Base-by-base conservation (phyloP, 2,888 invertebrate species). In the Chouioia cunea region DNA sequence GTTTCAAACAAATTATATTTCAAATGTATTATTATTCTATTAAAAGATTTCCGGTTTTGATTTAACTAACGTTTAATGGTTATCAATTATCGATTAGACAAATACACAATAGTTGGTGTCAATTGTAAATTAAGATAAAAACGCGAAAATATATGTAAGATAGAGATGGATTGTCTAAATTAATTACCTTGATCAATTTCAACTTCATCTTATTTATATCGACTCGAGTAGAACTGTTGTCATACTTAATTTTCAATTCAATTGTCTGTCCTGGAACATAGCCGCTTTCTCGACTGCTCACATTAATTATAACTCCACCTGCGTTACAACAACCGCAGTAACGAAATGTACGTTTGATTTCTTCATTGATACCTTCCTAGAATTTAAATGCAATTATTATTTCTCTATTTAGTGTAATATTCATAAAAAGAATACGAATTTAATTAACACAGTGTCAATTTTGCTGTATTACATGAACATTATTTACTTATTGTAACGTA, bases 241-340 rank as follows among this genome's bases (percentile, higher is more conserved):
- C 91, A 66, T 92, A 88, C 78, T 91, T 90, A 48, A 92, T 86
- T 36, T 87, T 87, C 15, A 93, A 86, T 0, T 91, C 90, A 77
- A 94, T 90, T 43, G 87, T 86, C 86, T 94, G 93, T 0, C 93
- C 93, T 2, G 92, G 90, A 56, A 92, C 91, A 82, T 90, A 93
- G 0, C 93, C 93, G 0, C 89, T 89, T 48, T 90, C 90, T 0
- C 93, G 92, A 15, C 93, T 86, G 73, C 87, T 87, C 0, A 91
- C 89, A 70, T 90, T 89, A 47, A 92, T 87, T 0, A 89, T 88
- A 16, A 94, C 81, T 0, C 92, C 91, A 0, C 92, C 91, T 0
- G 91, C 90, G 3, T 89, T 66, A 16, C 63, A 93, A 75, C 91
- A 66, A 53, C 62, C 64, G 6, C 54, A 62, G 15, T 14, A 59